Conservation (phyloP, 2,888 invertebrate genomes). For the Philonicus albiceps region DNA sequence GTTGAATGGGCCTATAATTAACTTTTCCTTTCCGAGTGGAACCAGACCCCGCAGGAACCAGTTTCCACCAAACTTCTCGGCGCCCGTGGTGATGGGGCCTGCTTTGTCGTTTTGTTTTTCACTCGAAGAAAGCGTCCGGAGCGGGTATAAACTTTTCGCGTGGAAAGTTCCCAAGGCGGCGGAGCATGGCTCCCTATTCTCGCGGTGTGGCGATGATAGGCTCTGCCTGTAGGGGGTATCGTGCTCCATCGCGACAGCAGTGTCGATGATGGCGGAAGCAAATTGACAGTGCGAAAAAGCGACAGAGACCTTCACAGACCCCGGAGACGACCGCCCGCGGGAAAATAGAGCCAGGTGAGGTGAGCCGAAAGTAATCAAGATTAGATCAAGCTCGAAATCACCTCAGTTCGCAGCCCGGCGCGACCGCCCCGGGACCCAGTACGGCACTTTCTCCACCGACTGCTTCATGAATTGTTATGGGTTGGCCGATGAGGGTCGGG, state of each 20-base stretch:
- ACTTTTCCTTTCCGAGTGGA: constrained; percentile 30
- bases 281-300: constrained; percentile 9
- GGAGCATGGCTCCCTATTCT: background rate
- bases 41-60: constrained; percentile 10
- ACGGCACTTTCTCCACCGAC: constrained; percentile 2
- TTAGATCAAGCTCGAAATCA: constrained; percentile 26
- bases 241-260: background rate
- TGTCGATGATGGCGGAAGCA: constrained; percentile 12
- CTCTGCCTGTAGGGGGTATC: background rate
- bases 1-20: constrained; percentile 17
- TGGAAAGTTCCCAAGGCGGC: background rate
- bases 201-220: background rate
- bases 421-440: background rate
- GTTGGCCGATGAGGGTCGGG: too few relatives aligned
- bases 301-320: background rate
- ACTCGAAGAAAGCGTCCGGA: constrained; percentile 5
- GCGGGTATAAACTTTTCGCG: background rate
- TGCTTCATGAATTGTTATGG: background rate
- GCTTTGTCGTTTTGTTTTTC: background rate
- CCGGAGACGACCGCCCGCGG: background rate
- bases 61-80: background rate
- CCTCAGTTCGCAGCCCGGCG: background rate
- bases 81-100: background rate
- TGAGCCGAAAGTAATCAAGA: constrained; percentile 26
- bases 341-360: background rate